Evolutionary conservation across 2,797 vertebrate genomes (phyloP).

Genomic region (Geotrypetes seraphini): DNA sequence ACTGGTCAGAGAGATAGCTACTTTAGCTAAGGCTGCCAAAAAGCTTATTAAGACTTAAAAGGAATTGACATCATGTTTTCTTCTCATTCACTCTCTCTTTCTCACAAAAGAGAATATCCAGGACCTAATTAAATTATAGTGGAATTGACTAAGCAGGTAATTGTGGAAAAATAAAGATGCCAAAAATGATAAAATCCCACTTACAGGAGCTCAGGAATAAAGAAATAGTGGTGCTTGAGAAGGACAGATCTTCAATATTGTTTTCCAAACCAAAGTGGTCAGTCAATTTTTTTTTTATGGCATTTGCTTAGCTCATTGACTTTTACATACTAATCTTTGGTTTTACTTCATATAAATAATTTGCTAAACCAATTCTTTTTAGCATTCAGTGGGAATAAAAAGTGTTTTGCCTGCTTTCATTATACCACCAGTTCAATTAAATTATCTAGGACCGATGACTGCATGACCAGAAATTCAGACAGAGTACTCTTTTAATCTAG

Average conservation of each 20-base stretch:
- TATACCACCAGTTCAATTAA: too few species aligned
- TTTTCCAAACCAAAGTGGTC: too few species aligned
- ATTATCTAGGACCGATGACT: too few species aligned
- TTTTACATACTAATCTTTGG: too few species aligned
- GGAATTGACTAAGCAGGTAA: slow-evolving; percentile 6
- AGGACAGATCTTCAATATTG: slow-evolving; percentile 1
- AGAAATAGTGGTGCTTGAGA: not conserved
- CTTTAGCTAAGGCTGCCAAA: slow-evolving; percentile 1
- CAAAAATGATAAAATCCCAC: slow-evolving; percentile 1
- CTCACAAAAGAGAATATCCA: slow-evolving; percentile 5
- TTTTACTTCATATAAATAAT: too few species aligned
- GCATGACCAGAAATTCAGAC: too few species aligned
- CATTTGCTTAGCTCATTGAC: too few species aligned
- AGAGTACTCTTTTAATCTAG: too few species aligned
- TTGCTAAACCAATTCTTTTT: too few species aligned
- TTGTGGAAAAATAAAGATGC: not conserved
- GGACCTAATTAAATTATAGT: slow-evolving; percentile 13
- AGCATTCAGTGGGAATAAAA: too few species aligned
- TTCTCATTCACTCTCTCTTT: not conserved
- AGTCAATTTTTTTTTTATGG: too few species aligned
- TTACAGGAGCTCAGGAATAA: not conserved
- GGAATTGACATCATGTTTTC: not conserved
- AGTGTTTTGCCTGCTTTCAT: too few species aligned
- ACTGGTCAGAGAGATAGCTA: not conserved
- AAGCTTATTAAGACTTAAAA: slow-evolving; percentile 2